phyloP scores from a whole-genome alignment of 2,888 invertebrate species.

The Erpobdella octoculata region DNA sequence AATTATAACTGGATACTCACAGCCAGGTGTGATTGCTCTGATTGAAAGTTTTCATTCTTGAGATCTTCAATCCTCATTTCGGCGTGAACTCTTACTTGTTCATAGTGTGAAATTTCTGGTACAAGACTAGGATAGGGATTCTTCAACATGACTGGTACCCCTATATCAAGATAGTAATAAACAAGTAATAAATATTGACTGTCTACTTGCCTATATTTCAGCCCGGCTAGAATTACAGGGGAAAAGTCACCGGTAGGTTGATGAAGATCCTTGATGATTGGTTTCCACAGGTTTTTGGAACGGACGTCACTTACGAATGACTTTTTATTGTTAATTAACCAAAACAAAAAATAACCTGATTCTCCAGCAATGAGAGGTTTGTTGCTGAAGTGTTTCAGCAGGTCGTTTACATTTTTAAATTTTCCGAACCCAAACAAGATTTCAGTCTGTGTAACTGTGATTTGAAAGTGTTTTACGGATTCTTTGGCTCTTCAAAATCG shows the following conservation, averaged over 20 bases:
- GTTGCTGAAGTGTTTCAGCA: slow-evolving; percentile 45
- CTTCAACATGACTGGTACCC: slow-evolving; percentile 36
- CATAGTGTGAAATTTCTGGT: slow-evolving; percentile 44
- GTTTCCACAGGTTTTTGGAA: no score
- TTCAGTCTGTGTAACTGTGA: neutral
- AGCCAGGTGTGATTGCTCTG: slow-evolving; percentile 26
- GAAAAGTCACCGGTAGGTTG: no score
- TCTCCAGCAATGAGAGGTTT: slow-evolving; percentile 47
- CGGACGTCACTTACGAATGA: no score
- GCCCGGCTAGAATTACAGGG: no score
- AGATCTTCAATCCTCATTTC: slow-evolving; percentile 31
- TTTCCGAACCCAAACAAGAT: slow-evolving; percentile 45
- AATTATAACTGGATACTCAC: neutral
- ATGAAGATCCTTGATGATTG: no score
- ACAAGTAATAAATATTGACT: no score
- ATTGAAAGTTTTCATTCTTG: neutral
- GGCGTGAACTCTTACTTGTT: slow-evolving; percentile 45
- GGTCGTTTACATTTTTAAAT: slow-evolving; percentile 41
- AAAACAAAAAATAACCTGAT: slow-evolving; percentile 45
- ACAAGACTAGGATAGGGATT: slow-evolving; percentile 45
- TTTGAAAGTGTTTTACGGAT: slow-evolving; percentile 46
- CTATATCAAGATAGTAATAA: no score
- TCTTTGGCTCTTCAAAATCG: slow-evolving; percentile 43
- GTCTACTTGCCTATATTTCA: no score
- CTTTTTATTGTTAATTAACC: no score